These are phyloP conservation scores for Prosopocoilus inquinatus DNA, from an alignment of 2,888 invertebrate genomes.

Conservation along the genomic window DNA sequence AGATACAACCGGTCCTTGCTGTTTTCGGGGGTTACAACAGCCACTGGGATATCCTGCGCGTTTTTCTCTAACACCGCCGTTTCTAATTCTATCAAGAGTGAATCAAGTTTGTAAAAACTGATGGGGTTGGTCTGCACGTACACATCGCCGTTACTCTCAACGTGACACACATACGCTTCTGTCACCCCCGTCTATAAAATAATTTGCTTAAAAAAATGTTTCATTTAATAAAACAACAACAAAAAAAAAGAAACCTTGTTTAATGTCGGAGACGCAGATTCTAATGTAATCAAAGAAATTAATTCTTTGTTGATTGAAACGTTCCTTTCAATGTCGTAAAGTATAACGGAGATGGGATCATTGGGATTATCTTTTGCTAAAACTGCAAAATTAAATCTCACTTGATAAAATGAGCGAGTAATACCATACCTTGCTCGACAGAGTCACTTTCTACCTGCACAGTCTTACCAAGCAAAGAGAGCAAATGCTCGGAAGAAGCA, in stretches of 20 bases:
- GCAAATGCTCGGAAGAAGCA: conserved; percentile 43
- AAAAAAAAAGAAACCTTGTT: conserved; percentile 30
- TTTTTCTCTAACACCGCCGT: conserved; percentile 24
- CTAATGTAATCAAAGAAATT: conserved; percentile 37
- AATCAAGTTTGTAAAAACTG: conserved; percentile 39
- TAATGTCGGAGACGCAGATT: conserved; percentile 39
- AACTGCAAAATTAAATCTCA: conserved; percentile 4
- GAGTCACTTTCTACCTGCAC: conserved; percentile 49
- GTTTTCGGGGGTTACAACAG: conserved; percentile 36
- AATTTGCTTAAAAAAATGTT: not conserved
- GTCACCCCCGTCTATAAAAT: conserved; percentile 35
- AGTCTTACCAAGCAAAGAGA: conserved; percentile 54
- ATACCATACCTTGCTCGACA: conserved; percentile 25
- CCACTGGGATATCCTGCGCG: conserved; percentile 11
- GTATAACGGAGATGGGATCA: conserved; percentile 39
- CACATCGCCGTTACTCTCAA: conserved; percentile 48
- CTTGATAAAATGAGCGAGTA: not conserved
- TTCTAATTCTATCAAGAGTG: conserved; percentile 40
- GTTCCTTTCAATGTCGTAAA: conserved; percentile 40
- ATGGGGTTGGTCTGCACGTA: conserved; percentile 49
- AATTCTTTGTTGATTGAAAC: conserved; percentile 39
- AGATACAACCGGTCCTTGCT: conserved; percentile 52
- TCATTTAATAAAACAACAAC: not conserved
- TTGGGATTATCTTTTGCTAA: conserved; percentile 14
- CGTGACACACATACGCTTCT: conserved; percentile 48